Conservation (phyloP, 1,140 invertebrate genomes). For the Brachionus asplanchnoidis region DNA sequence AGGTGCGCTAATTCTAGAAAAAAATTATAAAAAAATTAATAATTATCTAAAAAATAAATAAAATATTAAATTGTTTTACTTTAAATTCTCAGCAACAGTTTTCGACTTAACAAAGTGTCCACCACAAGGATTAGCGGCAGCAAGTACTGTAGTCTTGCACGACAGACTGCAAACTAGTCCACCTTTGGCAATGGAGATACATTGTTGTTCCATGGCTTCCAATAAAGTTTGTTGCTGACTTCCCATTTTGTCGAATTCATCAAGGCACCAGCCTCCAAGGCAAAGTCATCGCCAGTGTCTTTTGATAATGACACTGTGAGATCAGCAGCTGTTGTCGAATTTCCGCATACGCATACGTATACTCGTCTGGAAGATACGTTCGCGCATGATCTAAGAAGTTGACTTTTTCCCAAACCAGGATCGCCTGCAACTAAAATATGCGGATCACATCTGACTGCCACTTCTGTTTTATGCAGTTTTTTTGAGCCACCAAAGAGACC, state of each 20-base stretch:
- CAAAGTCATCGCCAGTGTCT: conserved; percentile 71
- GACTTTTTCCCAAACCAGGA: conserved; percentile 87
- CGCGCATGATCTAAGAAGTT: conserved; percentile 69
- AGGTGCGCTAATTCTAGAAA: conserved; percentile 66
- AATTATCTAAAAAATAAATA: conserved; percentile 16
- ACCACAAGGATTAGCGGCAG: conserved; percentile 81
- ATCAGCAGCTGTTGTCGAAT: conserved; percentile 75
- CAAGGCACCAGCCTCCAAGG: conserved; percentile 78
- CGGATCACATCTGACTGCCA: conserved; percentile 67
- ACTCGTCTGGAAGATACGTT: conserved; percentile 75
- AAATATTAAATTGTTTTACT: conserved; percentile 50
- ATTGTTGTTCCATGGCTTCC: conserved; percentile 91
- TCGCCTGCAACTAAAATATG: conserved; percentile 88
- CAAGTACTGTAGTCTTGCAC: conserved; percentile 75
- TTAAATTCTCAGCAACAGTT: conserved; percentile 82
- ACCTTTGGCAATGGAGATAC: conserved; percentile 81
- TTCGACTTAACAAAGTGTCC: conserved; percentile 81
- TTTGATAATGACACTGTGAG: conserved; percentile 63
- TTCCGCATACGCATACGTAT: conserved; percentile 85
- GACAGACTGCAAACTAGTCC: conserved; percentile 64
- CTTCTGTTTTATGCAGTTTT: conserved; percentile 46
- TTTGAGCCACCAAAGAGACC: conserved; percentile 72
- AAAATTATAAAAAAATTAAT: background rate
- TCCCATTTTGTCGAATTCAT: conserved; percentile 90
- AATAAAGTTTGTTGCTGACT: conserved; percentile 74